Percentiles rank a stretch among this genome's conserved stretches.
Evolutionary conservation across 2,888 invertebrate species (phyloP).

Genomic region (Brachynemurus nebulosus): DNA sequence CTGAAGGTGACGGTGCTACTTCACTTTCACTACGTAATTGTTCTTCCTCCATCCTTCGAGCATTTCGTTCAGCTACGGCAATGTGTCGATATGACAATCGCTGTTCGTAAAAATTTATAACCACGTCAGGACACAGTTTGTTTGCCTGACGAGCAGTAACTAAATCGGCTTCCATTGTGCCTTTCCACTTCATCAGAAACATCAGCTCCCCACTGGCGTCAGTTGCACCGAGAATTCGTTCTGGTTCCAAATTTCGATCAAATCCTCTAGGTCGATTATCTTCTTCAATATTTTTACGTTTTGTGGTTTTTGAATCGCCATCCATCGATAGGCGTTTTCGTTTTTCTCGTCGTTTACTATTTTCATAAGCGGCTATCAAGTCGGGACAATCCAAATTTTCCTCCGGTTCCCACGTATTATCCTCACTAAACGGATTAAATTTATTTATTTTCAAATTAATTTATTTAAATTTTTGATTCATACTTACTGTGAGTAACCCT

Average conservation of each 20-base stretch:
- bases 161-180: conserved; percentile 49
- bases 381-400: conserved; percentile 61
- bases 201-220: conserved; percentile 76
- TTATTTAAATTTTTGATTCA: neutral
- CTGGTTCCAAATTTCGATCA: conserved; percentile 63
- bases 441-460: neutral
- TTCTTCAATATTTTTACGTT: conserved; percentile 29
- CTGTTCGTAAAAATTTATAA: conserved; percentile 49
- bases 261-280: conserved; percentile 50
- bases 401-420: conserved; percentile 76
- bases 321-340: neutral
- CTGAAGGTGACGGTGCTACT: neutral
- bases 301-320: conserved; percentile 23
- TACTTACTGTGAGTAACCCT: conserved; percentile 47
- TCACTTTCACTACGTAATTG: neutral
- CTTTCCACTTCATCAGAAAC: conserved; percentile 81
- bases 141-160: conserved; percentile 46
- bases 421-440: conserved; percentile 19
- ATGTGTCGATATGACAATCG: conserved; percentile 21
- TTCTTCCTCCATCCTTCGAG: neutral
- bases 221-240: conserved; percentile 81
- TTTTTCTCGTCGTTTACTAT: conserved; percentile 2
- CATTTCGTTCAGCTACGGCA: neutral
- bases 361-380: conserved; percentile 33
- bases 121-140: conserved; percentile 43